Evolutionary conservation across 2,113 vertebrate genomes (phyloP).

Genomic region (Ploceus nigricollis): DNA sequence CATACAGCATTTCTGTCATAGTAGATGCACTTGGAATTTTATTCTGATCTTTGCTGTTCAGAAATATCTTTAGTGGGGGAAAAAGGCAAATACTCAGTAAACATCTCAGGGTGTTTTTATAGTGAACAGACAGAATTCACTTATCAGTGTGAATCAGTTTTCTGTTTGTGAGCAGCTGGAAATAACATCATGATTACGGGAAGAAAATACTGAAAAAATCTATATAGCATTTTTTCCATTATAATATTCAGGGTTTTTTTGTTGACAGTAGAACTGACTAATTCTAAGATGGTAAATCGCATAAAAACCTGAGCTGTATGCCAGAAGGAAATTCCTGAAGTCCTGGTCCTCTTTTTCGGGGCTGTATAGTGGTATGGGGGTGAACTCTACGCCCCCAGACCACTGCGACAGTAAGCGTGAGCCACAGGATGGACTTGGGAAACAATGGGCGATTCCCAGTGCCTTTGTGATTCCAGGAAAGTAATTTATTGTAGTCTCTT

Average conservation of each 20-base stretch:
- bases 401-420: rapidly evolving
- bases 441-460: neutral
- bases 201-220: neutral
- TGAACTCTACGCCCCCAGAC: neutral
- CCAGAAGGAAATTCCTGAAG: neutral
- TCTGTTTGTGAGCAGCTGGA: neutral
- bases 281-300: neutral
- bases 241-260: neutral
- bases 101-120: neutral
- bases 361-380: neutral
- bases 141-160: neutral
- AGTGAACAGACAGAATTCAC: neutral
- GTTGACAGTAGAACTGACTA: neutral
- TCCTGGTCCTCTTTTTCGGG: neutral
- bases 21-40: neutral
- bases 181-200: neutral
- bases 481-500: neutral
- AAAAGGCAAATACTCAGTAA: neutral
- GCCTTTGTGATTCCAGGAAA: neutral
- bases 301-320: neutral
- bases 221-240: neutral
- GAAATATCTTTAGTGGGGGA: neutral
- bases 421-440: neutral
- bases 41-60: neutral
- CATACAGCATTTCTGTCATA: neutral